These are phyloP conservation scores for Leptoteleia sp. DNA, from an alignment of 1,140 invertebrate genomes.

Conservation along the genomic window DNA sequence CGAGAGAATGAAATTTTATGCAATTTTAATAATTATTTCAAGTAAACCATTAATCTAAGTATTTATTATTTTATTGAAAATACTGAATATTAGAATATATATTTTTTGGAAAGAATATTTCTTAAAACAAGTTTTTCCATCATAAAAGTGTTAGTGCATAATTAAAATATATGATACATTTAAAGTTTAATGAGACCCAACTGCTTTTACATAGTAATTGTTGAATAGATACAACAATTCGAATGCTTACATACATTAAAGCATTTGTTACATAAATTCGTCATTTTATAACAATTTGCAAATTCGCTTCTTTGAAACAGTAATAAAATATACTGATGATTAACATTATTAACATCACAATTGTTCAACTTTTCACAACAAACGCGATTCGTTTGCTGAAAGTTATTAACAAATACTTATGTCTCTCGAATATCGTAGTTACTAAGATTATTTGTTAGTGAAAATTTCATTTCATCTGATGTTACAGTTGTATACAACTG, in stretches of 20 bases:
- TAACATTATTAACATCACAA: conserved; percentile 65
- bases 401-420: conserved; percentile 52
- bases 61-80: too few species aligned
- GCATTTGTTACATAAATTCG: conserved; percentile 63
- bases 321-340: conserved; percentile 66
- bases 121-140: too few species aligned
- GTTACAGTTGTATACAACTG: conserved; percentile 36
- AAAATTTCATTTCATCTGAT: conserved; percentile 39
- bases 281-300: conserved; percentile 62
- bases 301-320: conserved; percentile 60
- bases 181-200: conserved; percentile 31
- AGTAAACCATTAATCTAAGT: too few species aligned
- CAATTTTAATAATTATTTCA: too few species aligned
- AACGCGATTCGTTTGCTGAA: conserved; percentile 38
- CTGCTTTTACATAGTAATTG: conserved; percentile 40
- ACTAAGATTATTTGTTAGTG: conserved; percentile 37
- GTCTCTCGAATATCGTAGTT: conserved; percentile 48
- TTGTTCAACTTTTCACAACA: conserved; percentile 55
- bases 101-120: too few species aligned
- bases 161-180: conserved; percentile 23
- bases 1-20: too few species aligned
- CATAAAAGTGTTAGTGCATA: too few species aligned
- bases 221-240: conserved; percentile 50
- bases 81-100: too few species aligned
- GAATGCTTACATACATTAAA: conserved; percentile 55